Evolutionary conservation across 2,797 vertebrate genomes (phyloP), one percentile per base, ranked within the genome.

Genomic region (Acropternis orthonyx): DNA sequence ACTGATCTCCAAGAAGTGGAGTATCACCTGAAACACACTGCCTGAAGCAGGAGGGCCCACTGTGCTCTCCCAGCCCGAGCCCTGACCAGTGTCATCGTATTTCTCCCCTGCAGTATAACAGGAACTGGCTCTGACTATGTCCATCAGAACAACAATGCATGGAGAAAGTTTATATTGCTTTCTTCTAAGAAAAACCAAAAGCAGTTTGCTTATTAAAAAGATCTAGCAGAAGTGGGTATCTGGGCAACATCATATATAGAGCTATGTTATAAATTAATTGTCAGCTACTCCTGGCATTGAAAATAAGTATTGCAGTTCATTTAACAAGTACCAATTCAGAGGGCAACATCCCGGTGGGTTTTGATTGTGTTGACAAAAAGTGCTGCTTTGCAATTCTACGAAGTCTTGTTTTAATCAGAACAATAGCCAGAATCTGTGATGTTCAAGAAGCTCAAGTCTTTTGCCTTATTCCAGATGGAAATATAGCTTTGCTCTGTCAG

Each of bases 371-470:
- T 80, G 85, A 88, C 87, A 80, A 85, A 68, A 71, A 92, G 34
- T 11, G 68, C 37, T 80, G 85, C 89, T 84, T 69, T 76, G 77
- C 67, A 91, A 51, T 77, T 83, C 34, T 54, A 49, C 21, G 39
- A 77, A 84, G 37, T 51, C 75, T 75, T 91, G 65, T 92, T 95
- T 89, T 78, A 72, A 81, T 59, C 76, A 85, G n/a, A 76, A 73
- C 41, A 92, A 36, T 36, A 67, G 51, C 54, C 52, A 81, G 69
- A 75, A 88, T 63, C 44, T 52, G 37, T 22, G 54, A 67, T 2
- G 5, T 67, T 86, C 54, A 85, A 84, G 75, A 71, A 93, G 72
- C 15, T 68, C 65, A 44, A 73, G 36, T 75, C 62, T 84, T 75
- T 82, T 76, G 76, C 62, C 36, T 36, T 65, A 89, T 66, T 92